phyloP scores from a whole-genome alignment of 2,888 invertebrate species.

The Hofmannophila pseudospretella region DNA sequence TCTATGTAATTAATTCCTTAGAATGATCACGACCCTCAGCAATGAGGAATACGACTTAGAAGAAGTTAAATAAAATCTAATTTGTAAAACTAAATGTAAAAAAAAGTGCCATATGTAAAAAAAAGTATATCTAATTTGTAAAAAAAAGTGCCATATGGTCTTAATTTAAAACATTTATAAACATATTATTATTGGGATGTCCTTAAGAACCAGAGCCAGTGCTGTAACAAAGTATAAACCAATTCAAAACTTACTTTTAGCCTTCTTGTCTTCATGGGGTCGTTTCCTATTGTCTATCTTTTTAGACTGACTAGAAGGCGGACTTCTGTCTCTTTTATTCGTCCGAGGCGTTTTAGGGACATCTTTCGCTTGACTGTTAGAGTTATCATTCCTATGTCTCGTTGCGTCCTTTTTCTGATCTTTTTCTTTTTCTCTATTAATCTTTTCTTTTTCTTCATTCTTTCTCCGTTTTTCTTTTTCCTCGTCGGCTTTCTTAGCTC shows the following conservation, averaged over 20 bases:
- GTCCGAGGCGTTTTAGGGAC: background rate
- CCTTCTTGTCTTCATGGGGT: constrained; percentile 1
- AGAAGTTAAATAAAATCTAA: too few species aligned
- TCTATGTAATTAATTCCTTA: too few species aligned
- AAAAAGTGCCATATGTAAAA: too few species aligned
- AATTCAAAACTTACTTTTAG: constrained; percentile 2
- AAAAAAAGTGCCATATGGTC: too few species aligned
- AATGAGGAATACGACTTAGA: too few species aligned
- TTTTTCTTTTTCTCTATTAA: constrained; percentile 4
- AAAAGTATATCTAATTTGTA: too few species aligned
- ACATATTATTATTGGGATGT: too few species aligned
- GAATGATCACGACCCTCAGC: too few species aligned
- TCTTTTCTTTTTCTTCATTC: constrained; percentile 1
- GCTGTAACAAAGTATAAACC: too few species aligned
- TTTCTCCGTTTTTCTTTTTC: background rate
- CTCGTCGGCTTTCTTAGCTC: constrained; percentile 14
- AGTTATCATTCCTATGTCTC: constrained; percentile 5
- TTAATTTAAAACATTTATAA: too few species aligned
- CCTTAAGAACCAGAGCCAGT: too few species aligned
- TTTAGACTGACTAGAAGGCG: background rate
- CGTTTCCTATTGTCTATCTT: constrained; percentile 8
- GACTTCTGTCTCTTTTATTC: constrained; percentile 4
- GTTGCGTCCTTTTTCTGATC: constrained; percentile 4
- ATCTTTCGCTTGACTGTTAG: constrained; percentile 2
- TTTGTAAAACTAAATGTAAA: too few species aligned